Evolutionary conservation across 2,797 vertebrate species (phyloP).

Genomic region (Sebastes jordani): DNA sequence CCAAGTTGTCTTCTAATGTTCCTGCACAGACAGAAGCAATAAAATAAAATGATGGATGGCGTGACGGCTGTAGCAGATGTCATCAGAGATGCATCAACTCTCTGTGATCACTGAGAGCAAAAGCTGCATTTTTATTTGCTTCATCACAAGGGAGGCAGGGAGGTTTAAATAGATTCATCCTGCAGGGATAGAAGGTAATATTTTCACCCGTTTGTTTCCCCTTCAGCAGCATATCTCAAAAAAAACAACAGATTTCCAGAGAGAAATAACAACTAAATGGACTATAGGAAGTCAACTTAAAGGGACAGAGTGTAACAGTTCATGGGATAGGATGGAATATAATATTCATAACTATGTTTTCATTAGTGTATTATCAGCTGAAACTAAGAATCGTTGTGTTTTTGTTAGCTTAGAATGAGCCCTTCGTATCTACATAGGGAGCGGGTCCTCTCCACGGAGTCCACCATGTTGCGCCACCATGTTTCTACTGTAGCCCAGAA

Average conservation of each 20-base stretch:
- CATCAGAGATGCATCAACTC: constrained; percentile 25
- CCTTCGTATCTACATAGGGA: too few relatives aligned
- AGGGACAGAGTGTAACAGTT: too few relatives aligned
- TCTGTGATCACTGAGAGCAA: constrained; percentile 17
- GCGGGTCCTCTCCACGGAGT: accelerated
- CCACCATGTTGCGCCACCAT: too few relatives aligned
- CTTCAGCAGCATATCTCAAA: background rate
- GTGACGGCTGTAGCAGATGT: constrained; percentile 17
- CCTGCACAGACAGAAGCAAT: background rate
- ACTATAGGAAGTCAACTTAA: background rate
- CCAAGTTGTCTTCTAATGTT: background rate
- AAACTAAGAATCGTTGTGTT: too few relatives aligned
- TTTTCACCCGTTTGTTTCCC: constrained; percentile 11
- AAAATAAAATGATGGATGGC: constrained; percentile 22
- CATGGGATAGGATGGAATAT: too few relatives aligned
- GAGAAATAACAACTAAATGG: background rate
- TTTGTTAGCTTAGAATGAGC: too few relatives aligned
- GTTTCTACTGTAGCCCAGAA: too few relatives aligned
- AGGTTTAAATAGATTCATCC: background rate
- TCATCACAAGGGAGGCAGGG: background rate
- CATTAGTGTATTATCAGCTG: too few relatives aligned
- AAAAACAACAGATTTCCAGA: background rate
- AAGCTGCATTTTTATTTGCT: constrained; percentile 22
- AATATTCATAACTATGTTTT: too few relatives aligned
- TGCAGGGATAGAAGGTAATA: background rate